Conservation (phyloP, 2,888 invertebrate species). For the Epicampocera succincta region DNA sequence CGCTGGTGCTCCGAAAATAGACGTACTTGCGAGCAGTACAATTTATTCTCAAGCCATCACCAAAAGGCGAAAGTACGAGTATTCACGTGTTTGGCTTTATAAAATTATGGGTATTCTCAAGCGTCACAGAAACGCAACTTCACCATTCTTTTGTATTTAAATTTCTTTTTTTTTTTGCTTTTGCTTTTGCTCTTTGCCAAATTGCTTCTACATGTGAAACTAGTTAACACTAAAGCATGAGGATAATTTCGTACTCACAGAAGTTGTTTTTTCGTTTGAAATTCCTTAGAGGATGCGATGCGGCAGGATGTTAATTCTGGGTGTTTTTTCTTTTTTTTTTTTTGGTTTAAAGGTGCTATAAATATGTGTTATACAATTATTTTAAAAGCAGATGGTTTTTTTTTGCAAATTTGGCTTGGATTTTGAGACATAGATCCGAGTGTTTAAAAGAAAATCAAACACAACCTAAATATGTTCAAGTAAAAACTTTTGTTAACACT, state of each 20-base stretch:
- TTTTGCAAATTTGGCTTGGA: too few species aligned
- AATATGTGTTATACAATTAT: too few species aligned
- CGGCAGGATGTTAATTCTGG: too few species aligned
- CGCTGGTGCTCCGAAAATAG: constrained; percentile 33
- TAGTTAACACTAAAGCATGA: not conserved
- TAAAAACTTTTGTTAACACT: too few species aligned
- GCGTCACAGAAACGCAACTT: constrained; percentile 21
- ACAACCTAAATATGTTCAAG: too few species aligned
- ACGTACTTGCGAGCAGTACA: constrained; percentile 4
- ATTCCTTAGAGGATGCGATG: too few species aligned
- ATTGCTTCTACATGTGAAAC: constrained; percentile 6
- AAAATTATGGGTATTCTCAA: constrained; percentile 20
- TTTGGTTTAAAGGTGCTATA: too few species aligned
- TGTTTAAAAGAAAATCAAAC: too few species aligned
- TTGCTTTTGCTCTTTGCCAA: not conserved
- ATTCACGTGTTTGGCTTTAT: constrained; percentile 1
- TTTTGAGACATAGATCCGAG: too few species aligned
- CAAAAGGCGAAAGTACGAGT: not conserved
- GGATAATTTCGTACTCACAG: not conserved
- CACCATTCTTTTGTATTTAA: constrained; percentile 32
- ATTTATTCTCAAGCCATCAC: constrained; percentile 16
- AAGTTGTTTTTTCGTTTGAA: too few species aligned
- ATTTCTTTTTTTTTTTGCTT: constrained; percentile 4
- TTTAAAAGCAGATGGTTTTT: too few species aligned
- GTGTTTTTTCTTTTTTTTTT: too few species aligned